Evolutionary conservation across 2,888 invertebrate species (phyloP).

Genomic region (Alloscopus bannaensis): DNA sequence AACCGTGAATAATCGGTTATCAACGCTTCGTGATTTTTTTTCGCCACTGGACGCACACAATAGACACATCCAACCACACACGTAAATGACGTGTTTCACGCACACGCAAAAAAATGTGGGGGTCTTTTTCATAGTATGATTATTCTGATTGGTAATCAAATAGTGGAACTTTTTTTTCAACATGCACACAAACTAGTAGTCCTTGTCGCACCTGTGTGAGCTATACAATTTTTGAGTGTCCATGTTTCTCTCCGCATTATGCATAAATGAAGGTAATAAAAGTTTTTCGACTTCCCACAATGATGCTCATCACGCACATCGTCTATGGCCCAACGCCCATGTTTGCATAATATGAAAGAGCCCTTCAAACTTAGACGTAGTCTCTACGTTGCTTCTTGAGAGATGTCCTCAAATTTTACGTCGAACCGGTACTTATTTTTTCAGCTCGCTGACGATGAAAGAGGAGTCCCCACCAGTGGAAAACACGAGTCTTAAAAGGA

Average conservation of each 20-base stretch:
- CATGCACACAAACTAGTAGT: conserved; percentile 12
- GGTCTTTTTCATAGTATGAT: neutral
- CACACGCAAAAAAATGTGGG: neutral
- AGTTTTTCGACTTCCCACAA: no score
- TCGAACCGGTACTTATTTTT: conserved; percentile 55
- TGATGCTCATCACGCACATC: conserved; percentile 43
- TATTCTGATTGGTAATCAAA: conserved; percentile 19
- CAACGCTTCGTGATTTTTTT: conserved; percentile 66
- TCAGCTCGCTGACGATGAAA: conserved; percentile 56
- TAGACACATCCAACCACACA: conserved; percentile 13
- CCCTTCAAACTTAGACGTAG: no score
- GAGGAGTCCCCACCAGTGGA: conserved; percentile 33
- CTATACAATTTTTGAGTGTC: no score
- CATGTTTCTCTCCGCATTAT: no score
- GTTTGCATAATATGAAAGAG: no score
- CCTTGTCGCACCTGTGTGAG: no score
- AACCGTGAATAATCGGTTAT: conserved; percentile 73
- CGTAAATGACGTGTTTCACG: conserved; percentile 49
- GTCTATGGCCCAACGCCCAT: no score
- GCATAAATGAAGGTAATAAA: no score
- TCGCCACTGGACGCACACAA: conserved; percentile 68
- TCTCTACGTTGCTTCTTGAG: no score
- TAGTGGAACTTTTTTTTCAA: no score
- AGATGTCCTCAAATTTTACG: conserved; percentile 49
- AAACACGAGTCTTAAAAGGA: conserved; percentile 51